phyloP scores from a whole-genome alignment of 2,888 invertebrate genomes.

The Idaea dimidiata region DNA sequence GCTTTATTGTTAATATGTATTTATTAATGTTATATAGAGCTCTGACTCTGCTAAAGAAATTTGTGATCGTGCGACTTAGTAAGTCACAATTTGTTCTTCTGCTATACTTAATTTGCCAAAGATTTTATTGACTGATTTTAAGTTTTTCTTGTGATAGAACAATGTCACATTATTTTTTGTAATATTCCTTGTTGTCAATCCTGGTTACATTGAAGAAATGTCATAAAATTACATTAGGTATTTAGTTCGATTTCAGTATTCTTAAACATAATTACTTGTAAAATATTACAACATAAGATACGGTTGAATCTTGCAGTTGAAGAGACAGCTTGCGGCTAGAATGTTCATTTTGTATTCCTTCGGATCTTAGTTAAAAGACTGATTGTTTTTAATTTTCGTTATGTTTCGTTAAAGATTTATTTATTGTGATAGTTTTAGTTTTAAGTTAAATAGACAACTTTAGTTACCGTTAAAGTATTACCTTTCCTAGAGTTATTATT shows the following conservation, averaged over 20 bases:
- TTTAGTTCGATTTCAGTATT: neutral
- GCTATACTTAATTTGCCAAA: conserved; percentile 29
- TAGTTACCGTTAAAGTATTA: conserved; percentile 79
- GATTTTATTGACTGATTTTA: conserved; percentile 32
- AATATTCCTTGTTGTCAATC: neutral
- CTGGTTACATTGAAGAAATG: neutral
- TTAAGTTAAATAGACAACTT: conserved; percentile 53
- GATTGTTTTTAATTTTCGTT: conserved; percentile 71
- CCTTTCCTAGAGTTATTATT: conserved; percentile 55
- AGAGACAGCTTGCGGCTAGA: neutral
- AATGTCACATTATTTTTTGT: neutral
- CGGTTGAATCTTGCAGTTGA: neutral
- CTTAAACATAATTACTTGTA: neutral
- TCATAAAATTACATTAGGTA: neutral
- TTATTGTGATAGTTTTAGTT: conserved; percentile 69
- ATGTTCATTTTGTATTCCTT: conserved; percentile 19
- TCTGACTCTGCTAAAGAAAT: conserved; percentile 15
- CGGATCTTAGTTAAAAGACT: conserved; percentile 68
- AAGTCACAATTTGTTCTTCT: conserved; percentile 24
- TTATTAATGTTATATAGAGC: conserved; percentile 31
- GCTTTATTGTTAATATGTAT: conserved; percentile 32
- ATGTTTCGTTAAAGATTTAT: conserved; percentile 72
- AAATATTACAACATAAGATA: neutral
- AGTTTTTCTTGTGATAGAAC: conserved; percentile 7
- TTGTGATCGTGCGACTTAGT: conserved; percentile 20